Percentiles rank a stretch among this genome's conserved stretches.
These are phyloP conservation scores for Lethenteron reissneri DNA, from an alignment of 2,113 vertebrate species.

Conservation along the genomic window DNA sequence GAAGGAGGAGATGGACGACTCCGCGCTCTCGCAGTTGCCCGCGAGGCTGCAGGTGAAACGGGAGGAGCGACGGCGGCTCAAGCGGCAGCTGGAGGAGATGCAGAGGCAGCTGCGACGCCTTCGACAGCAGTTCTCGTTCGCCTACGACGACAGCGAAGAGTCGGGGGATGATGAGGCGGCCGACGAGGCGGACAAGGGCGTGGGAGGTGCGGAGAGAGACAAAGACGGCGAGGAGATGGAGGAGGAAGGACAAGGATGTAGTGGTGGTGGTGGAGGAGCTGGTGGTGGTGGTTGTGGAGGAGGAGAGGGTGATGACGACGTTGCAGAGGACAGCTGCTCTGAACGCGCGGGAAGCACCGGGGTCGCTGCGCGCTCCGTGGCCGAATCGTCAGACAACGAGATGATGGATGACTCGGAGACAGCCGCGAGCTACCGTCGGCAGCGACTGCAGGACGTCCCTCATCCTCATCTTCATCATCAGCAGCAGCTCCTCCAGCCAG, in stretches of 20 bases:
- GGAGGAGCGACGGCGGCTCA: not conserved
- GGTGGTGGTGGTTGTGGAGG: too few relatives aligned
- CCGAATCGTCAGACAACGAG: too few relatives aligned
- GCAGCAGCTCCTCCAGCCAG: too few relatives aligned
- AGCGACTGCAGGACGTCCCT: too few relatives aligned
- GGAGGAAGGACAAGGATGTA: not conserved
- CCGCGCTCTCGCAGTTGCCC: too few relatives aligned
- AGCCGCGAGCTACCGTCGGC: too few relatives aligned
- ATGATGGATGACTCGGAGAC: too few relatives aligned
- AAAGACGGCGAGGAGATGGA: not conserved
- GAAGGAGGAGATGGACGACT: not conserved
- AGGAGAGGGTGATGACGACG: too few relatives aligned
- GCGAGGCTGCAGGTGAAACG: not conserved
- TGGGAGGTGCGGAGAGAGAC: not conserved
- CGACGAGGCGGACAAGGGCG: not conserved
- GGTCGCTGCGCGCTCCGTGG: too few relatives aligned
- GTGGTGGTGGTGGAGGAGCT: not conserved
- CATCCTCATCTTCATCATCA: too few relatives aligned
- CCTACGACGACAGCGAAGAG: not conserved
- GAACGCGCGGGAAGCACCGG: too few relatives aligned
- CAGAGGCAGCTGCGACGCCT: not conserved
- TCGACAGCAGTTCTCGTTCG: not conserved
- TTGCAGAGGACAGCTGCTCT: too few relatives aligned
- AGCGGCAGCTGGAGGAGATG: conserved; percentile 1
- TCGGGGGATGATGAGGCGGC: not conserved